Evolutionary conservation across 2,797 vertebrate species (phyloP).

Genomic region (Anguilla pacifica): DNA sequence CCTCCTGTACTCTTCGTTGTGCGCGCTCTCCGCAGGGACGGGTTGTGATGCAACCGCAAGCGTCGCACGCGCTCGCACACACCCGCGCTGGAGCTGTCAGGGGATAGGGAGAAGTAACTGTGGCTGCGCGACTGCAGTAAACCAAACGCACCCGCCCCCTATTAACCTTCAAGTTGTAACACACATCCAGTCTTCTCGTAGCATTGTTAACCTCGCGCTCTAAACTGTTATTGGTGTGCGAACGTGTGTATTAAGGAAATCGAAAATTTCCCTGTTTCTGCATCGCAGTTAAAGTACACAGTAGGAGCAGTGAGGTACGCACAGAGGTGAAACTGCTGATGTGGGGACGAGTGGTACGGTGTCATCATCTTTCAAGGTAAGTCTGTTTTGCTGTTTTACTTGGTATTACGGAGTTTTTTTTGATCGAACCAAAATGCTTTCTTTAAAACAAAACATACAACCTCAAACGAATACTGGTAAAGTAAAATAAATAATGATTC

Average conservation of each 20-base stretch:
- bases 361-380: slow-evolving; percentile 6
- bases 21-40: slow-evolving; percentile 8
- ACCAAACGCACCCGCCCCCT: slow-evolving; percentile 6
- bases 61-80: not conserved
- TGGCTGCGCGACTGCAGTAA: slow-evolving; percentile 37
- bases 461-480: not conserved
- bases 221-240: not conserved
- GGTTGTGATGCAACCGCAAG: not conserved
- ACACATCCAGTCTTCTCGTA: not conserved
- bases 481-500: not conserved
- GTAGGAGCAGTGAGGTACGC: not conserved
- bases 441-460: not conserved
- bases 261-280: not conserved
- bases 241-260: not conserved
- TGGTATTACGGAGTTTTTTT: not conserved
- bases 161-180: slow-evolving; percentile 23
- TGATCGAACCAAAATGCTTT: not conserved
- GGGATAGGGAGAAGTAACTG: not conserved
- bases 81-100: not conserved
- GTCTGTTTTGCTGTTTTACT: not conserved
- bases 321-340: slow-evolving; percentile 6
- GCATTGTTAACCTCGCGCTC: not conserved
- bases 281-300: not conserved
- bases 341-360: not conserved
- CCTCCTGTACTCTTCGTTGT: not conserved